Base-by-base conservation (phyloP, 2,888 invertebrate species). In the Deilephila elpenor region DNA sequence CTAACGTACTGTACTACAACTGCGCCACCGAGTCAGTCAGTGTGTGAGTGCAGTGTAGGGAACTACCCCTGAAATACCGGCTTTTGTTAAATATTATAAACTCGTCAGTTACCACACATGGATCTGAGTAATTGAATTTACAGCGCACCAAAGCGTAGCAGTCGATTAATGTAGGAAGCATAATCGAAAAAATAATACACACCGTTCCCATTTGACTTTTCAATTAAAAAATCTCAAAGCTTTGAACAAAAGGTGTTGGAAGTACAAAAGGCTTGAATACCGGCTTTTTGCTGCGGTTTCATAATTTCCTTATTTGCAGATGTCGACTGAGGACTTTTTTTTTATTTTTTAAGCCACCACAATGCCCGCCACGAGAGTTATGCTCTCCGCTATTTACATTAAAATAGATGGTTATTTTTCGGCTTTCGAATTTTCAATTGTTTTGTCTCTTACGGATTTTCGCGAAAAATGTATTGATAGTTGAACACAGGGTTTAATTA, bases 251-350 rank as follows among this genome's bases (percentile, higher is more conserved):
- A 90, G 89, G 90, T 89, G 86, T 83, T 82, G 86, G 79, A 81
- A 78, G 84, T 86, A 91, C 91, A 92, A 92, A 67, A 90, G 85
- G 85, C 84, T 79, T 86, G 87, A 88, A 88, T 85, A 85, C 85
- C 83, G 82, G 78, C 84, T 88, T 88, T 89, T 88, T 86, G 84
- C 87, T 79, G 87, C 82, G 89, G 88, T 88, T 91, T 89, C 87
- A 89, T 91, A 90, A 91, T 91, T 92, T 92, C 89, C 90, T 90
- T 91, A 91, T 91, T 92, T 91, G 88, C 89, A 89, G 87, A 90
- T 88, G 90, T 87, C 85, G 86, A 86, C 84, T 84, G 83, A 51
- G 44, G 51, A 80, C 84, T 88, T 88, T 85, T 87, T n/a, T 85
- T 86, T 82, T 82, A 73, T 81, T 84, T 87, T 87, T 85, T 83